A percentile compares a stretch with the other conserved stretches of the same genome.
phyloP scores from a whole-genome alignment of 2,113 vertebrate genomes.

The Ageneiosus marmoratus region DNA sequence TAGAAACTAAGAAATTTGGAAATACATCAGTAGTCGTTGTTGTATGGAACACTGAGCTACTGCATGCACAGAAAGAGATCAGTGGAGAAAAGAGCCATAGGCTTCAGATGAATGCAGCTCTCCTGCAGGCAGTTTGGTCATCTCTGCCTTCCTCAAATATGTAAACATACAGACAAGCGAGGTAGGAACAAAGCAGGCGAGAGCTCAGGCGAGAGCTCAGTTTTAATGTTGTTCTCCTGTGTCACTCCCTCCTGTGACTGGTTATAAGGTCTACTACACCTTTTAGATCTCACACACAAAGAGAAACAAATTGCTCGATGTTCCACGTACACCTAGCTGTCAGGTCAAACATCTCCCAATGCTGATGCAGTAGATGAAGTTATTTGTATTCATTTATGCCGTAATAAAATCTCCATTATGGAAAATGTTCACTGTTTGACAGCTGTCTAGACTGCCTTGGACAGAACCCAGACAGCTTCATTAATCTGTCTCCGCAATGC shows the following conservation, averaged over 20 bases:
- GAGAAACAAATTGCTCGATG: not conserved
- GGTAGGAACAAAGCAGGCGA: not conserved
- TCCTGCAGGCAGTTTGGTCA: not conserved
- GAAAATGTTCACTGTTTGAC: constrained; percentile 40
- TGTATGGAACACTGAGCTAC: not conserved
- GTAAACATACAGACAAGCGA: not conserved
- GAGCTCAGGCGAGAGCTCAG: not conserved
- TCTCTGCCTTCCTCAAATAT: not conserved
- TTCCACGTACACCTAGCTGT: constrained; percentile 38
- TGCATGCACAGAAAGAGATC: not conserved
- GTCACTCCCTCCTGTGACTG: not conserved
- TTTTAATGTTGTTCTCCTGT: constrained; percentile 1
- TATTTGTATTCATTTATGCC: constrained; percentile 50
- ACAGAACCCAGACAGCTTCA: constrained; percentile 38
- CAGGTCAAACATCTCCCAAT: constrained; percentile 26
- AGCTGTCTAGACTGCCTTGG: constrained; percentile 25
- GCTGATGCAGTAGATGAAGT: constrained; percentile 14
- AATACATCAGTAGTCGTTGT: no score
- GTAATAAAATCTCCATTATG: constrained; percentile 44
- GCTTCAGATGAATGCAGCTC: not conserved
- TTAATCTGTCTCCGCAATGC: constrained; percentile 35
- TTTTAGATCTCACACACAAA: constrained; percentile 3
- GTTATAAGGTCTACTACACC: not conserved
- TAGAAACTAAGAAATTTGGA: no score
- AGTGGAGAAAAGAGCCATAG: not conserved